phyloP scores from a whole-genome alignment of 64 coral and sea anemone genomes.

The Orbicella faveolata region DNA sequence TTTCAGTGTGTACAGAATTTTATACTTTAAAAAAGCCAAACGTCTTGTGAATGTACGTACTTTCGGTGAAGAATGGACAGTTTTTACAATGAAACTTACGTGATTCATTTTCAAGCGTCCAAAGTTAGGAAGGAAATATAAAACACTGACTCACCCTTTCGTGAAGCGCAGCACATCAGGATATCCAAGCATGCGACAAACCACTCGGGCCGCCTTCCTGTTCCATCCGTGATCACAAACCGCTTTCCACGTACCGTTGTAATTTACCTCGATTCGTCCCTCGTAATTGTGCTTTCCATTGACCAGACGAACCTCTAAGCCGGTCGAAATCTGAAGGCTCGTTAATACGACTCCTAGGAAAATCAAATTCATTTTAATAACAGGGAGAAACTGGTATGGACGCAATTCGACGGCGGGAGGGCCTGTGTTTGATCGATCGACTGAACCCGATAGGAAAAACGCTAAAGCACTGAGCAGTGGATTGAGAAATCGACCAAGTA shows the following conservation, averaged over 20 bases:
- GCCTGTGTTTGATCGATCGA: too few relatives aligned
- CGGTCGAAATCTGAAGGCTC: neutral
- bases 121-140: neutral
- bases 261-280: constrained; percentile 63
- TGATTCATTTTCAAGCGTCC: neutral
- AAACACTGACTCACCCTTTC: constrained; percentile 68
- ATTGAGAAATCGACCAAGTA: neutral
- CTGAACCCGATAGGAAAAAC: too few relatives aligned
- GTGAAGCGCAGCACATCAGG: constrained; percentile 66
- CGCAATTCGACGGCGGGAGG: too few relatives aligned
- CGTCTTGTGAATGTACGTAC: too few relatives aligned
- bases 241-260: constrained; percentile 65
- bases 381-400: too few relatives aligned
- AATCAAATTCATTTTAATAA: constrained; percentile 12
- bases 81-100: neutral
- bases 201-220: constrained; percentile 56
- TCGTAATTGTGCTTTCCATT: constrained; percentile 71
- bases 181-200: constrained; percentile 72
- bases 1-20: too few relatives aligned
- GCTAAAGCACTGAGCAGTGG: neutral
- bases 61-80: neutral
- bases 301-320: constrained; percentile 53
- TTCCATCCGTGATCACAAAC: constrained; percentile 91
- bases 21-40: too few relatives aligned
- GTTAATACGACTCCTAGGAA: neutral